Conservation (phyloP, 2,797 vertebrate genomes). For the Harpagifer antarcticus region DNA sequence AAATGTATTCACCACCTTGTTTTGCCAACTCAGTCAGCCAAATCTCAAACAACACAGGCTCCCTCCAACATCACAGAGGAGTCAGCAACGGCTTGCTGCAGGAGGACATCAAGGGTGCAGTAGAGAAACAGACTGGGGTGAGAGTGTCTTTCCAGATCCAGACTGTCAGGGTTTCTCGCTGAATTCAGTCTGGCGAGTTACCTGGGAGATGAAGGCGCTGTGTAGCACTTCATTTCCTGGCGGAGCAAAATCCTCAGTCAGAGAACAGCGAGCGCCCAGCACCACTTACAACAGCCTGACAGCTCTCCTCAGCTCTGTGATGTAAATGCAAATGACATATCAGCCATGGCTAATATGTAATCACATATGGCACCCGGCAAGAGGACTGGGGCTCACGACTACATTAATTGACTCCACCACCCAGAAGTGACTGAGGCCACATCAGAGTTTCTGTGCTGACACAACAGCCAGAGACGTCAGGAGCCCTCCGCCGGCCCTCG, state of each 20-base stretch:
- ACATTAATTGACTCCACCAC: constrained; percentile 82
- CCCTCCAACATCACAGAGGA: constrained; percentile 79
- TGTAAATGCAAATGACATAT: constrained; percentile 83
- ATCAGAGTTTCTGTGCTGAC: constrained; percentile 73
- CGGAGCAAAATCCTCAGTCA: constrained; percentile 65
- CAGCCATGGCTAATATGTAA: constrained; percentile 81
- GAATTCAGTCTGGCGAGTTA: constrained; percentile 73
- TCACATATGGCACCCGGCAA: constrained; percentile 84
- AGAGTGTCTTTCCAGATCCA: constrained; percentile 79
- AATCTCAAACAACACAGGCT: constrained; percentile 84
- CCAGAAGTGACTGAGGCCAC: constrained; percentile 77
- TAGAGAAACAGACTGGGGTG: constrained; percentile 74
- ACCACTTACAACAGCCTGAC: constrained; percentile 72
- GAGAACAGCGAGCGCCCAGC: constrained; percentile 56
- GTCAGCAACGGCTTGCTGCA: constrained; percentile 75
- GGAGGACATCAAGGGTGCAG: constrained; percentile 79
- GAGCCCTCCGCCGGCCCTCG: constrained; percentile 52
- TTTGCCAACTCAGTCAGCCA: constrained; percentile 84
- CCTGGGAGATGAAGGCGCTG: constrained; percentile 78
- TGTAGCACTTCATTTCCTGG: constrained; percentile 79
- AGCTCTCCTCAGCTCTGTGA: constrained; percentile 73
- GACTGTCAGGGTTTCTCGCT: constrained; percentile 74
- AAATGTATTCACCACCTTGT: constrained; percentile 82
- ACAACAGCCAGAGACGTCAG: constrained; percentile 69
- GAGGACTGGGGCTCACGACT: constrained; percentile 72